A percentile compares a stretch with the other conserved stretches of the same genome.
phyloP scores from a whole-genome alignment of 2,888 invertebrate genomes.

The Epistrophella euchroma region DNA sequence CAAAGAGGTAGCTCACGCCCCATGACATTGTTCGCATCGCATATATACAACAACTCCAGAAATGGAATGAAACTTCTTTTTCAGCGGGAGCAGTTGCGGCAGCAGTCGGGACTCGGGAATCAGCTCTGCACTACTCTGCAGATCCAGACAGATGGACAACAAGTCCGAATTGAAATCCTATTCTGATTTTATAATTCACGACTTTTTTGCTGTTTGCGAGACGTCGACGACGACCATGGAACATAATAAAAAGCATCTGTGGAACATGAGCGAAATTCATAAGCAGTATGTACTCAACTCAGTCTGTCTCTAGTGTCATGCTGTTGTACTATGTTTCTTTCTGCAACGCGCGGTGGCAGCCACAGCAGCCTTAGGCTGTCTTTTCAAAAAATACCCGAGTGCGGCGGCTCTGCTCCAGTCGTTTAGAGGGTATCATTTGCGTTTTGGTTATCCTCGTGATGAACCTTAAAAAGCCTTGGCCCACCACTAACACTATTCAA shows the following conservation, averaged over 20 bases:
- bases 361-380: conserved; percentile 63
- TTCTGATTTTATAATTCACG: conserved; percentile 74
- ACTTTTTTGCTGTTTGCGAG: conserved; percentile 55
- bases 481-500: conserved; percentile 45
- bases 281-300: conserved; percentile 44
- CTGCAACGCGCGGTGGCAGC: conserved; percentile 57
- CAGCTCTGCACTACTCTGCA: conserved; percentile 4
- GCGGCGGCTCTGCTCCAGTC: conserved; percentile 38
- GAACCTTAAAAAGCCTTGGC: conserved; percentile 71
- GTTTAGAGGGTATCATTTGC: conserved; percentile 65
- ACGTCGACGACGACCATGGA: conserved; percentile 34
- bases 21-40: conserved; percentile 70
- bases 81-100: neutral
- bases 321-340: conserved; percentile 53
- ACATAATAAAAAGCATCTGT: conserved; percentile 72
- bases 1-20: conserved; percentile 74
- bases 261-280: conserved; percentile 73
- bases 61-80: conserved; percentile 51
- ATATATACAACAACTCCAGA: conserved; percentile 32
- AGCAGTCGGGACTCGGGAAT: conserved; percentile 7
- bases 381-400: conserved; percentile 62
- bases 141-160: conserved; percentile 56
- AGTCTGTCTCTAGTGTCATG: conserved; percentile 43
- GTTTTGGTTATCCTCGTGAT: conserved; percentile 73
- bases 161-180: conserved; percentile 70